Evolutionary conservation across 2,113 vertebrate genomes (phyloP).

Genomic region (Phycodurus eques): DNA sequence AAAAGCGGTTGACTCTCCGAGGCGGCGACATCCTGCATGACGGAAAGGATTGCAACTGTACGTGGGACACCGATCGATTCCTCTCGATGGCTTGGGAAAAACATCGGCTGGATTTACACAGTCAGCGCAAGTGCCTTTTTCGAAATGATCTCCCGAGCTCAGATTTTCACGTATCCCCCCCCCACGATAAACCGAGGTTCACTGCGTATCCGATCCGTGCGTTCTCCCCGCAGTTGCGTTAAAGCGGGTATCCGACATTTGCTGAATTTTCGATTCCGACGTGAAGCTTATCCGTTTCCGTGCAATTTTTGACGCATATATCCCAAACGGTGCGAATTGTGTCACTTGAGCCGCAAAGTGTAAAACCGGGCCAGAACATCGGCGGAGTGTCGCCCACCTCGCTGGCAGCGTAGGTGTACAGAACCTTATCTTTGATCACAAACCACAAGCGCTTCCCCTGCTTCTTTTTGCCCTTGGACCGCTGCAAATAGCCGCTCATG

Average conservation of each 20-base stretch:
- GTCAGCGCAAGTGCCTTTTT: background rate
- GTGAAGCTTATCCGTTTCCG: no score
- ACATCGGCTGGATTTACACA: background rate
- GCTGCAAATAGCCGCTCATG: constrained; percentile 94
- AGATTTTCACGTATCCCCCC: no score
- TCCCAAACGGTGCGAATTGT: no score
- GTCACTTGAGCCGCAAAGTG: no score
- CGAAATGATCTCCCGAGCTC: no score
- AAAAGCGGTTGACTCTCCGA: constrained; percentile 92
- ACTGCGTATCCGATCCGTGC: no score
- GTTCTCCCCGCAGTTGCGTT: no score
- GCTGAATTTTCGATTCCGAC: no score
- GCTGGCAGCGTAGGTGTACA: constrained; percentile 96
- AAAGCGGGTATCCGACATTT: no score
- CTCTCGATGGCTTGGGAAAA: background rate
- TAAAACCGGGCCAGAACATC: background rate
- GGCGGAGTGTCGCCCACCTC: constrained; percentile 78
- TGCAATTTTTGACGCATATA: no score
- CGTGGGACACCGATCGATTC: background rate
- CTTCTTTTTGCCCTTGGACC: constrained; percentile 88
- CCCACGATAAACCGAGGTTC: no score
- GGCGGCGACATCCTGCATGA: constrained; percentile 88
- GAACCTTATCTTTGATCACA: constrained; percentile 95
- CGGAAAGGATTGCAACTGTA: background rate
- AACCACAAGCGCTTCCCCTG: constrained; percentile 95